phyloP scores from a whole-genome alignment of 2,888 invertebrate genomes.

The Gymnoscelis rufifasciata region DNA sequence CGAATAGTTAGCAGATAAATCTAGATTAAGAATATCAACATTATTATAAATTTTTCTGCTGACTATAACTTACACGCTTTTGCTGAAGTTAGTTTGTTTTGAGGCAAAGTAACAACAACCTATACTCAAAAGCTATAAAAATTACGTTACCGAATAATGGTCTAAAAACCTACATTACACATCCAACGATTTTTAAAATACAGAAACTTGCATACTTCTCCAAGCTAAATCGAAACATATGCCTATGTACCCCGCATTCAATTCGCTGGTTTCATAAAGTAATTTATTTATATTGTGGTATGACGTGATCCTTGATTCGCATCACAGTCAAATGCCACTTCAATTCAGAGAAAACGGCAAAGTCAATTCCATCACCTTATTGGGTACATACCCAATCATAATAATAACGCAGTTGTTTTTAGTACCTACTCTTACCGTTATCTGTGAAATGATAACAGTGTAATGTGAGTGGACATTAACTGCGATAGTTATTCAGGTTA shows the following conservation, averaged over 20 bases:
- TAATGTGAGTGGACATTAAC: conserved; percentile 49
- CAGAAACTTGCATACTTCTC: too few relatives aligned
- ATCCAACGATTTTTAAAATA: too few relatives aligned
- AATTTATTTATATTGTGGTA: conserved; percentile 40
- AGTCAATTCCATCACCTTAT: conserved; percentile 13
- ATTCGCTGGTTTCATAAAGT: conserved; percentile 48
- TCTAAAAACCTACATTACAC: too few relatives aligned
- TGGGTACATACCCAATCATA: conserved; percentile 1
- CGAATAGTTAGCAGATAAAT: too few relatives aligned
- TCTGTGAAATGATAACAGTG: conserved; percentile 40
- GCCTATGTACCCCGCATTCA: conserved; percentile 38
- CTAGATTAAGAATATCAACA: too few relatives aligned
- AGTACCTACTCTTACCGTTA: conserved; percentile 10
- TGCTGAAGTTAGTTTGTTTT: too few relatives aligned
- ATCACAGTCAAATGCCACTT: conserved; percentile 7
- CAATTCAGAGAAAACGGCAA: conserved; percentile 17
- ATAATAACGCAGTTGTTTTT: conserved; percentile 10
- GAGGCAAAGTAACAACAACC: too few relatives aligned
- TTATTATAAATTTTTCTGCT: too few relatives aligned
- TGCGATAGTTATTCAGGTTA: conserved; percentile 56
- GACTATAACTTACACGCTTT: too few relatives aligned
- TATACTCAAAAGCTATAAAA: conserved; percentile 27
- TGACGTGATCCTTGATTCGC: conserved; percentile 20
- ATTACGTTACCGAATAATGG: conserved; percentile 12
- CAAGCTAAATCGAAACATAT: conserved; percentile 47